Conservation (phyloP, 2,113 vertebrate species). For the Oryzias woworae region DNA sequence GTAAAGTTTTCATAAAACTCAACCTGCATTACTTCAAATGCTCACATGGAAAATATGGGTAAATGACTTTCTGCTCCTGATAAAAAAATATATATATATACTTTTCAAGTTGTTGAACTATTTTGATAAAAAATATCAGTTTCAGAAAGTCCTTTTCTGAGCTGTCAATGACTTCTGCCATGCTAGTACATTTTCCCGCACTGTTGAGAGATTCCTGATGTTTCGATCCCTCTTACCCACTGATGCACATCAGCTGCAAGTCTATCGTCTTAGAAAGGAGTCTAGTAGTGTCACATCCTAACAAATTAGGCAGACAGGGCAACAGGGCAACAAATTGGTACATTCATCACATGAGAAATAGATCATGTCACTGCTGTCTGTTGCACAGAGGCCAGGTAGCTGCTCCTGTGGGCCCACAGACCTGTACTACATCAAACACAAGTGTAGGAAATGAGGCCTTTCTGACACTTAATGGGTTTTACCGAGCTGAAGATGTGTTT, state of each 20-base stretch:
- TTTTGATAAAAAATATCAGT: not conserved
- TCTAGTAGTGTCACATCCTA: constrained; percentile 60
- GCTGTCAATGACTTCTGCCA: too few species aligned
- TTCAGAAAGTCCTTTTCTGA: not conserved
- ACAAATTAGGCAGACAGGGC: constrained; percentile 74
- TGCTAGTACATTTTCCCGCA: not conserved
- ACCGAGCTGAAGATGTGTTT: constrained; percentile 57
- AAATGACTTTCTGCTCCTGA: too few species aligned
- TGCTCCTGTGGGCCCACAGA: constrained; percentile 57
- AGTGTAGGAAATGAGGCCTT: constrained; percentile 72
- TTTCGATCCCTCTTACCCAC: constrained; percentile 61
- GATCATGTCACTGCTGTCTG: constrained; percentile 71
- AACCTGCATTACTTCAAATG: too few species aligned
- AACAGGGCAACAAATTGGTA: constrained; percentile 73
- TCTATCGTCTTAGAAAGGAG: constrained; percentile 53
- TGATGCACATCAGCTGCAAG: constrained; percentile 40
- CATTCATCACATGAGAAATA: constrained; percentile 76
- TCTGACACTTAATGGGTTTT: constrained; percentile 68
- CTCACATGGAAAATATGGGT: too few species aligned
- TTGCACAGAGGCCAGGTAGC: constrained; percentile 46
- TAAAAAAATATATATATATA: too few species aligned
- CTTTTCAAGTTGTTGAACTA: too few species aligned
- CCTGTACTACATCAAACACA: constrained; percentile 58
- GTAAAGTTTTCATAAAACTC: too few species aligned
- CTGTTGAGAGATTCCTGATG: constrained; percentile 9